Conservation (phyloP, 2,888 invertebrate species). For the Sthenelais limicola region DNA sequence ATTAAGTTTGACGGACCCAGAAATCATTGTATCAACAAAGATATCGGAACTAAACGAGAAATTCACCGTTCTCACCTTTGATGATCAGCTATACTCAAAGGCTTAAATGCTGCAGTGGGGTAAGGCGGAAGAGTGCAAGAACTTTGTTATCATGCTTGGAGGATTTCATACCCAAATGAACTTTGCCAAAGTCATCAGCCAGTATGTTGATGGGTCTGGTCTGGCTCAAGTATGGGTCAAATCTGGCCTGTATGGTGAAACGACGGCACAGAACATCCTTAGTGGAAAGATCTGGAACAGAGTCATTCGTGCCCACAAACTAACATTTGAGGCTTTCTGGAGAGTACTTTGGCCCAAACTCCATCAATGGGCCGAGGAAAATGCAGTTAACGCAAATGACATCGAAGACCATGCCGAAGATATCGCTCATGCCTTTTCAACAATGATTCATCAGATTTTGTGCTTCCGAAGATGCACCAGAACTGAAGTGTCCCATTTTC, state of each 20-base stretch:
- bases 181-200: not conserved
- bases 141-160: not conserved
- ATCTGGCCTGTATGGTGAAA: slow-evolving; percentile 42
- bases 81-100: too few species aligned
- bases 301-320: slow-evolving; percentile 44
- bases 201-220: not conserved
- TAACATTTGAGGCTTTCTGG: slow-evolving; percentile 39
- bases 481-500: not conserved
- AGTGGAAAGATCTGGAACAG: slow-evolving; percentile 42
- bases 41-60: too few species aligned
- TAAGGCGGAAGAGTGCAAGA: not conserved
- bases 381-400: not conserved
- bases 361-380: not conserved
- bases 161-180: not conserved
- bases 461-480: too few species aligned
- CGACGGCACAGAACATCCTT: slow-evolving; percentile 42
- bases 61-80: too few species aligned
- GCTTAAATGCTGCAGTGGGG: too few species aligned
- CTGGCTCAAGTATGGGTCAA: not conserved
- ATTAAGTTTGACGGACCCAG: too few species aligned
- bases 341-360: slow-evolving; percentile 2
- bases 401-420: too few species aligned
- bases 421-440: too few species aligned
- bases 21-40: too few species aligned
- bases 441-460: too few species aligned